Evolutionary conservation across 1,140 invertebrate genomes (phyloP).

Genomic region (Drosophila ogumai): DNA sequence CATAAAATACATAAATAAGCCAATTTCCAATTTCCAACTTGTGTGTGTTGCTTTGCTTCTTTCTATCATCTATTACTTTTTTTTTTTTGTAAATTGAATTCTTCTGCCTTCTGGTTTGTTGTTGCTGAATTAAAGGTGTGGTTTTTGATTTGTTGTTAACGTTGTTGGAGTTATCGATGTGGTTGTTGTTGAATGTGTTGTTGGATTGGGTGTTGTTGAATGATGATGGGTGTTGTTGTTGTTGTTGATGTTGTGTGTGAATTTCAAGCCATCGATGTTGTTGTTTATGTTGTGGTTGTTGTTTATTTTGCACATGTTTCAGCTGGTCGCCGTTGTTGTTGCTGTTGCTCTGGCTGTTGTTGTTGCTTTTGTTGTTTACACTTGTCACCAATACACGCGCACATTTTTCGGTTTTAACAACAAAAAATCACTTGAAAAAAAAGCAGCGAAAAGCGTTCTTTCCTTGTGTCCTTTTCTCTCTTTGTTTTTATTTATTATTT

Average conservation of each 20-base stretch:
- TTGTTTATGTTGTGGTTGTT: conserved; percentile 34
- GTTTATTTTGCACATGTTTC: conserved; percentile 50
- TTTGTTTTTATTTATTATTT: conserved; percentile 1
- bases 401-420: conserved; percentile 42
- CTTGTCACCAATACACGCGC: conserved; percentile 66
- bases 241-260: conserved; percentile 21
- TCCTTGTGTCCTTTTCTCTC: conserved; percentile 19
- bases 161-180: background rate
- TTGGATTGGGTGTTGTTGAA: conserved; percentile 26
- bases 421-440: conserved; percentile 57
- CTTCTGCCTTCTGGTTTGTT: conserved; percentile 19
- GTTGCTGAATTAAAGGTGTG: conserved; percentile 15
- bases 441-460: conserved; percentile 31
- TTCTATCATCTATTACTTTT: conserved; percentile 12
- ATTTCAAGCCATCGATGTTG: conserved; percentile 19
- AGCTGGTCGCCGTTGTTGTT: conserved; percentile 14
- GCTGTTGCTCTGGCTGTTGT: conserved; percentile 19
- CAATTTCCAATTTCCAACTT: conserved; percentile 30
- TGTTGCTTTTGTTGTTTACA: conserved; percentile 56
- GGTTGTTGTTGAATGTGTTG: conserved; percentile 28
- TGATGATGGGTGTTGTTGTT: conserved; percentile 6
- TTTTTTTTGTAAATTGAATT: conserved; percentile 9
- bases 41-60: background rate
- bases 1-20: conserved; percentile 55
- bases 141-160: conserved; percentile 19